phyloP scores from a whole-genome alignment of 2,113 vertebrate species.

The Procavia capensis region DNA sequence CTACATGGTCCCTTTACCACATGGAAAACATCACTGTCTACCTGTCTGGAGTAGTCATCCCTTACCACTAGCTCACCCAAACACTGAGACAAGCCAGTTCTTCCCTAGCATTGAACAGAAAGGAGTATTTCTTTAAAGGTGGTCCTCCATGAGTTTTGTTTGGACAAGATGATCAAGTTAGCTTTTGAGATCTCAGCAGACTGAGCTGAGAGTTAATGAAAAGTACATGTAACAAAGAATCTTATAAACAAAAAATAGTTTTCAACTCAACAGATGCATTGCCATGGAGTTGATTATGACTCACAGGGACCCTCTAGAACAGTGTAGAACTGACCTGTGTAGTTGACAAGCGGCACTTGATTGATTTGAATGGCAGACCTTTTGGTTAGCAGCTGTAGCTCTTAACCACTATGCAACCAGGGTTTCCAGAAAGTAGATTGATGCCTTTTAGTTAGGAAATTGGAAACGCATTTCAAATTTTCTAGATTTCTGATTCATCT shows the following conservation, averaged over 20 bases:
- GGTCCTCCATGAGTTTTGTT: not conserved
- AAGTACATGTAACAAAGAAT: not conserved
- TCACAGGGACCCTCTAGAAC: too few species aligned
- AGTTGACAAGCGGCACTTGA: too few species aligned
- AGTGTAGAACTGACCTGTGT: too few species aligned
- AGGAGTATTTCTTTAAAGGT: not conserved
- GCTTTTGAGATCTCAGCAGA: not conserved
- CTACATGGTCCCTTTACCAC: not conserved
- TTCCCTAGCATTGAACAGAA: not conserved
- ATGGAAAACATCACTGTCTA: not conserved
- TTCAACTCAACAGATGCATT: too few species aligned
- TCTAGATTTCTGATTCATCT: not conserved
- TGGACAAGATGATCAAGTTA: not conserved
- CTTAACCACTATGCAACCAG: too few species aligned
- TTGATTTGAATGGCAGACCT: too few species aligned
- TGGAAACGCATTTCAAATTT: not conserved
- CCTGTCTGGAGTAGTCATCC: not conserved
- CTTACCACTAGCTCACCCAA: not conserved
- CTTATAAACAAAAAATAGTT: not conserved
- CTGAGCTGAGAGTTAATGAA: slow-evolving; percentile 1
- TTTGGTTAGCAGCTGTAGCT: too few species aligned
- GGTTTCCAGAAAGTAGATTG: too few species aligned
- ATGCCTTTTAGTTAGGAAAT: not conserved
- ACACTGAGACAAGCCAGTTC: not conserved
- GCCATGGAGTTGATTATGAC: too few species aligned